Evolutionary conservation across 2,113 vertebrate genomes (phyloP).

Genomic region (Chloebia gouldiae): DNA sequence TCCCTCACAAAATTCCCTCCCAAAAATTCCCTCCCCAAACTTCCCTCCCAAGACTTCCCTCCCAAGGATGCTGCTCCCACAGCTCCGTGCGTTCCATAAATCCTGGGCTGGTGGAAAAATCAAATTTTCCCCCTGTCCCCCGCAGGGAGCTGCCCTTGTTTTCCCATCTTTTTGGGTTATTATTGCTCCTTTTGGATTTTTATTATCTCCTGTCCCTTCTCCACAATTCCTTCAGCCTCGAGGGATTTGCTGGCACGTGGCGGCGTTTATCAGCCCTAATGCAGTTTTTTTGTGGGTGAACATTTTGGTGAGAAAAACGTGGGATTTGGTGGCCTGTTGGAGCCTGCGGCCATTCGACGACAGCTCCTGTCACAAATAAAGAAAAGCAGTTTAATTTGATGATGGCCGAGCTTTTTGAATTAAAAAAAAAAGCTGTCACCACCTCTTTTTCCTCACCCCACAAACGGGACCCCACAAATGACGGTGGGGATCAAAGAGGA

Average conservation of each 20-base stretch:
- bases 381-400: background rate
- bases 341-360: fast-evolving
- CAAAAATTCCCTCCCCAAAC: background rate
- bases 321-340: background rate
- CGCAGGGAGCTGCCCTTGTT: background rate
- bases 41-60: background rate
- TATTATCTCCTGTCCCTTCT: background rate
- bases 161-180: background rate
- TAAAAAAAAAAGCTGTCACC: background rate
- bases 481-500: background rate
- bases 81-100: background rate
- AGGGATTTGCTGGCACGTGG: background rate
- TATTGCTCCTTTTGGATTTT: background rate
- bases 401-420: background rate
- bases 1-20: too few species aligned
- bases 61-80: background rate
- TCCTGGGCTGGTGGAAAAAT: background rate
- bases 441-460: background rate
- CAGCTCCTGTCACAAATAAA: background rate
- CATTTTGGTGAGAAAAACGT: background rate
- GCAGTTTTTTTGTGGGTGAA: background rate
- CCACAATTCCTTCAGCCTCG: background rate
- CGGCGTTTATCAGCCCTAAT: background rate
- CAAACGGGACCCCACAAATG: background rate
- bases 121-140: background rate